Evolutionary conservation across 1,140 invertebrate genomes (phyloP).

Genomic region (Drosophila santomea): DNA sequence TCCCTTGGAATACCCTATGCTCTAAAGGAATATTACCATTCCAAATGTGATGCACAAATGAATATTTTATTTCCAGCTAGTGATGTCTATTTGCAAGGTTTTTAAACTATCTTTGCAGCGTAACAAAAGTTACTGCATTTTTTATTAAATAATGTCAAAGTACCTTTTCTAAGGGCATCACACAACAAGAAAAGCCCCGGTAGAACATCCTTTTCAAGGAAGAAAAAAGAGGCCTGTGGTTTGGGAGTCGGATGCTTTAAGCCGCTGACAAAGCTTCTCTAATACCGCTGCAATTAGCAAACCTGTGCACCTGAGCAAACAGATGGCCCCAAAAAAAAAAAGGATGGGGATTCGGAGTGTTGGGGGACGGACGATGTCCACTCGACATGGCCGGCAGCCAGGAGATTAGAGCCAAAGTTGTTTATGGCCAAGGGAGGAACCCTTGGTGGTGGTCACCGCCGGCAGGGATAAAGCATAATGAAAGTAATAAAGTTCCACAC

Average conservation of each 20-base stretch:
- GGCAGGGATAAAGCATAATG: slow-evolving; percentile 73
- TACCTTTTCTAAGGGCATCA: neutral
- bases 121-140: no score
- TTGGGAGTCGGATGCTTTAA: slow-evolving; percentile 31
- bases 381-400: slow-evolving; percentile 40
- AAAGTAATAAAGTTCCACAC: slow-evolving; percentile 77
- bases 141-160: neutral
- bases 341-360: neutral
- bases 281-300: slow-evolving; percentile 80
- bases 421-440: slow-evolving; percentile 59
- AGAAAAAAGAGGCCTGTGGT: no score
- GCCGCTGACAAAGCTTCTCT: slow-evolving; percentile 77
- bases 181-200: slow-evolving; percentile 8
- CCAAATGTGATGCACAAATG: no score
- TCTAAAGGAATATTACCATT: no score
- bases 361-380: slow-evolving; percentile 3
- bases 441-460: slow-evolving; percentile 2
- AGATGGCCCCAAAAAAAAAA: slow-evolving; percentile 27
- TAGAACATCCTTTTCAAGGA: neutral
- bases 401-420: slow-evolving; percentile 76
- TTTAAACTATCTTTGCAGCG: neutral
- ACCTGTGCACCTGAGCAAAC: slow-evolving; percentile 71
- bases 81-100: no score
- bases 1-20: slow-evolving; percentile 5
- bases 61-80: no score